These are phyloP conservation scores for Genyomyrus donnyi DNA, from an alignment of 2,113 vertebrate genomes.

Conservation along the genomic window DNA sequence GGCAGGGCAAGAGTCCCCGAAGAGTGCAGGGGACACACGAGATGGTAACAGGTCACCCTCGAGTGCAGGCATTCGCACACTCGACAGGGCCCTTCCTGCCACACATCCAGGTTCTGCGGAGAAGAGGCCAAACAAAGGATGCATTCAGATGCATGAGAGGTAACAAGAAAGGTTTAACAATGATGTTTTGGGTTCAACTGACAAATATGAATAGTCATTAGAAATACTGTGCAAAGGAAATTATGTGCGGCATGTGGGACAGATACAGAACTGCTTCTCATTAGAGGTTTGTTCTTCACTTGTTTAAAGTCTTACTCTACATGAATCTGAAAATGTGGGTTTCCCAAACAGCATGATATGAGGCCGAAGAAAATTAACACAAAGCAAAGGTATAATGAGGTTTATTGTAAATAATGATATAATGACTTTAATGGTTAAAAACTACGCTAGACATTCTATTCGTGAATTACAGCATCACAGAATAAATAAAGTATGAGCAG, in stretches of 20 bases:
- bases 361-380: not conserved
- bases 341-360: not conserved
- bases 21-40: constrained; percentile 71
- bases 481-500: not conserved
- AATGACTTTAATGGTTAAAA: not conserved
- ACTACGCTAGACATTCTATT: not conserved
- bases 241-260: not conserved
- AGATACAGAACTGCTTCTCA: not conserved
- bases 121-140: not conserved
- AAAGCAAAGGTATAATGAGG: not conserved
- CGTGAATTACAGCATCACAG: not conserved
- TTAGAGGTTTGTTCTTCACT: not conserved
- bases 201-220: not conserved
- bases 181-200: not conserved
- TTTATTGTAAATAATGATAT: not conserved
- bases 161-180: not conserved
- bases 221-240: not conserved
- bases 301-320: not conserved
- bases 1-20: constrained; percentile 52
- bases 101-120: constrained; percentile 60
- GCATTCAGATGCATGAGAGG: not conserved
- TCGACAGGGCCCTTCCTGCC: constrained; percentile 65
- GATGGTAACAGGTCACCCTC: constrained; percentile 71
- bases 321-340: not conserved
- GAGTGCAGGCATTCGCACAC: constrained; percentile 67